Evolutionary conservation across 2,797 vertebrate genomes (phyloP).

Genomic region (Lepilemur septentrionalis): DNA sequence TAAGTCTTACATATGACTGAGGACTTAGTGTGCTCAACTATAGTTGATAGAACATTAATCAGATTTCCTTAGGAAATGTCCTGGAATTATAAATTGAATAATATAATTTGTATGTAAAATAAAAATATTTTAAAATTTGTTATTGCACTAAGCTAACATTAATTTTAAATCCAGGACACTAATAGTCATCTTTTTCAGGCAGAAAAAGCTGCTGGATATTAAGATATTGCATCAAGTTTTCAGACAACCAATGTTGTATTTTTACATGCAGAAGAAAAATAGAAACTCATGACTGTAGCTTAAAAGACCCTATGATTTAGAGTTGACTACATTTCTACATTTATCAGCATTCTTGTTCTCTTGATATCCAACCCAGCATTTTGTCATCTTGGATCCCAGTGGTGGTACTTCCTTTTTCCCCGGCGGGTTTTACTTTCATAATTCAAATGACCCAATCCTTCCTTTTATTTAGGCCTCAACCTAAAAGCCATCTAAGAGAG

Average conservation of each 20-base stretch:
- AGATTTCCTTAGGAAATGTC: neutral
- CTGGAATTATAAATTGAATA: conserved; percentile 6
- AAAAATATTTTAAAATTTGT: neutral
- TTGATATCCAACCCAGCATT: neutral
- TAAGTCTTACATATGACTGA: conserved; percentile 41
- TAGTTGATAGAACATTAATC: conserved; percentile 3
- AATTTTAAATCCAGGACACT: neutral
- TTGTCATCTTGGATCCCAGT: neutral
- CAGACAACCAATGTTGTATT: neutral
- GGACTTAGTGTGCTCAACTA: neutral
- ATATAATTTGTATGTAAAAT: neutral
- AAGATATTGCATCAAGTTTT: neutral
- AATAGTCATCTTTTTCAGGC: neutral
- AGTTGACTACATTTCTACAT: neutral
- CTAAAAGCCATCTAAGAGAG: neutral
- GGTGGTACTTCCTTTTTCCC: neutral
- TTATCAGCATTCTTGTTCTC: neutral
- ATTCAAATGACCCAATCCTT: neutral
- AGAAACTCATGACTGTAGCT: neutral
- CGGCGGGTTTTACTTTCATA: neutral
- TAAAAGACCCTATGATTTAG: rapidly evolving
- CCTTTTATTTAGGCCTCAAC: neutral
- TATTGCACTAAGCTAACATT: neutral
- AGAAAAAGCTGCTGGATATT: neutral
- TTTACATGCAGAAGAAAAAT: neutral